Evolutionary conservation across 2,888 invertebrate genomes (phyloP), one percentile per base, ranked within the genome.

Genomic region (Apodemia hepburni): DNA sequence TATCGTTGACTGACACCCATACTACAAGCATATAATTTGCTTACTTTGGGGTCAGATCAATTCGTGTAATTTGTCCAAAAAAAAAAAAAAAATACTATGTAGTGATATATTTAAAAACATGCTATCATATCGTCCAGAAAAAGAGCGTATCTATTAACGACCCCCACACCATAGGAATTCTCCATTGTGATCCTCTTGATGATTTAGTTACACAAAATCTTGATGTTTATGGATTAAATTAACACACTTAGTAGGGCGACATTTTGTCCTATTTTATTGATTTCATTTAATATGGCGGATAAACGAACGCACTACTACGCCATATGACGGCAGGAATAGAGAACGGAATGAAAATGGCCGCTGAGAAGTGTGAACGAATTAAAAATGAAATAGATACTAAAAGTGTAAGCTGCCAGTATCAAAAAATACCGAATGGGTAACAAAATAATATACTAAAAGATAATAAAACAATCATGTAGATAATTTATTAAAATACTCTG

Each of bases 121-220:
- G n/a, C n/a, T n/a, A n/a, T n/a, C n/a, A n/a, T n/a, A n/a, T n/a
- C n/a, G n/a, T n/a, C n/a, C n/a, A n/a, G n/a, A n/a, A n/a, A n/a
- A n/a, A n/a, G 93, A 86, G 95, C 95, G 90, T 96, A 97, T 92
- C 96, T 94, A 92, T 97, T 97, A 85, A 95, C 94, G 79, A 96
- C 95, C 81, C 96, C 96, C 90, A 97, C 96, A 87, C 97, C 97
- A 94, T 97, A 97, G 82, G 95, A 93, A 93, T 95, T 96, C 93
- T 97, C 97, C 97, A 97, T 97, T 87, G 82, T 91, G 85, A 86
- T 86, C 88, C 87, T 85, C 86, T 90, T 88, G 88, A 89, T 87
- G 87, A 85, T 92, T 92, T 85, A 85, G 92, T 92, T 92, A 93
- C 93, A 84, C 93, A 93, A 92, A 92, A 87, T 86, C 81, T 84